phyloP scores from a whole-genome alignment of 2,888 invertebrate species.

The Tipula helvola region DNA sequence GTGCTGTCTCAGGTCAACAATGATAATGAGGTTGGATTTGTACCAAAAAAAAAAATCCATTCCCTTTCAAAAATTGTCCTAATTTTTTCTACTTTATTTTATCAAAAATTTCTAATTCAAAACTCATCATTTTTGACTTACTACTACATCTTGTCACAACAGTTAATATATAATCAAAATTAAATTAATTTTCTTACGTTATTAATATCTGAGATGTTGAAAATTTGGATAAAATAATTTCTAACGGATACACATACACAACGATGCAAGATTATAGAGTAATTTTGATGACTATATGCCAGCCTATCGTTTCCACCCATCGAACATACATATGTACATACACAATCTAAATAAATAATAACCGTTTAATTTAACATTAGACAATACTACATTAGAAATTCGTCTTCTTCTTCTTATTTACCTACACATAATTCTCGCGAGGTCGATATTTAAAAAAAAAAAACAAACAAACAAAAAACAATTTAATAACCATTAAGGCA shows the following conservation, averaged over 20 bases:
- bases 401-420: not conserved
- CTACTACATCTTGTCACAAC: not conserved
- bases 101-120: not conserved
- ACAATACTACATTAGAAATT: not conserved
- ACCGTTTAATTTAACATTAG: not conserved
- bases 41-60: not conserved
- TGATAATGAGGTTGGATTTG: not conserved
- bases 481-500: not conserved
- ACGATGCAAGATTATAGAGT: not conserved
- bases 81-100: not conserved
- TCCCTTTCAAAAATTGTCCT: not conserved
- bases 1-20: not conserved
- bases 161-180: not conserved
- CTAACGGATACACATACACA: not conserved
- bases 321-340: not conserved
- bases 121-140: not conserved
- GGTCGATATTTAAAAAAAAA: not conserved
- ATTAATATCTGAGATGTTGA: not conserved
- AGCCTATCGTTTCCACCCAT: not conserved
- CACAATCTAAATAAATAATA: not conserved
- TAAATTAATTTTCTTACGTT: not conserved
- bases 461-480: not conserved
- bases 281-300: not conserved
- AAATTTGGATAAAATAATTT: not conserved
- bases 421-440: not conserved